These are phyloP conservation scores for Antheraea yamamai DNA, from an alignment of 2,888 invertebrate species.

Conservation along the genomic window DNA sequence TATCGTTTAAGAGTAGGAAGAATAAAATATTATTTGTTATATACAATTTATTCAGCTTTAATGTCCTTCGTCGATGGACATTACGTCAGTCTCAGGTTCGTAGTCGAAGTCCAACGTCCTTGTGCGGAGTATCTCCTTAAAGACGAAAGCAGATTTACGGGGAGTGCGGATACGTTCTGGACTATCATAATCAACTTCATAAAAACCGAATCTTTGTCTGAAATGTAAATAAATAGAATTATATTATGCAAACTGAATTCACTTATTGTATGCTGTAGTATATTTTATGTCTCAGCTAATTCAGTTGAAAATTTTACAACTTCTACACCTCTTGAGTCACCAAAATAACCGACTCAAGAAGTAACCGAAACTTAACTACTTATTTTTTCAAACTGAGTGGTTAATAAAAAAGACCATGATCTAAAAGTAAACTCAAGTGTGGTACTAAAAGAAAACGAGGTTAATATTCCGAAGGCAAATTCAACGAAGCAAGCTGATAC, in stretches of 20 bases:
- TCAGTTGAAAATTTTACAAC: too few relatives aligned
- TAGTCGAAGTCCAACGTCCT: conserved; percentile 35
- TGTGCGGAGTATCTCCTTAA: conserved; percentile 62
- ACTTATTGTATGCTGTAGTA: neutral
- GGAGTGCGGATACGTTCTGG: conserved; percentile 77
- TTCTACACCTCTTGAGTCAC: too few relatives aligned
- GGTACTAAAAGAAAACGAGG: too few relatives aligned
- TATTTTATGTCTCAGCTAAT: neutral
- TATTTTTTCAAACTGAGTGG: too few relatives aligned
- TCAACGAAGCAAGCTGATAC: too few relatives aligned
- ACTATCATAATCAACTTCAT: conserved; percentile 80
- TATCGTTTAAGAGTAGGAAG: neutral
- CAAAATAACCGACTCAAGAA: too few relatives aligned
- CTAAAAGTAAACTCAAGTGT: too few relatives aligned
- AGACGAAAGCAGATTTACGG: conserved; percentile 77
- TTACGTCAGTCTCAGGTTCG: conserved; percentile 27
- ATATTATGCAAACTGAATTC: neutral
- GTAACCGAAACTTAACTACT: too few relatives aligned
- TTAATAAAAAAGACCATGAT: too few relatives aligned
- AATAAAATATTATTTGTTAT: neutral
- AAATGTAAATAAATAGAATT: conserved; percentile 27
- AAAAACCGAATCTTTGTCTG: conserved; percentile 80
- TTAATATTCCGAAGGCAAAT: too few relatives aligned
- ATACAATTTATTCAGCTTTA: conserved; percentile 5
- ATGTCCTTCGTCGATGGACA: conserved; percentile 23